These are phyloP conservation scores for Odontophorus gujanensis DNA, from an alignment of 2,113 vertebrate species.

Conservation along the genomic window DNA sequence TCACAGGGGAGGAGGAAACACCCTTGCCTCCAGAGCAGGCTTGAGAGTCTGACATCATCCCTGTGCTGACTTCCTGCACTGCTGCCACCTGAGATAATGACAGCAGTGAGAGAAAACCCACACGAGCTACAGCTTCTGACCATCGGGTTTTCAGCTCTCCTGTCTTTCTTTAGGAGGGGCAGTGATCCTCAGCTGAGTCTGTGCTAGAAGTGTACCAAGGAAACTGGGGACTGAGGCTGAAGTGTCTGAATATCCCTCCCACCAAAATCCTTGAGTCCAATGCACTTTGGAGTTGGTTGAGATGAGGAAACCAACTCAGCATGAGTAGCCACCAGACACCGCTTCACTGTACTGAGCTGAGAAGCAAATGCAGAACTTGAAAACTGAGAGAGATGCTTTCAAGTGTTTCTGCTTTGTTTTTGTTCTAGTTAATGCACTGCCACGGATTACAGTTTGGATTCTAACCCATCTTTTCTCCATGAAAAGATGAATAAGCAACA, in stretches of 20 bases:
- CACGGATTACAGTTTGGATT: background rate
- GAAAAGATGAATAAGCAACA: background rate
- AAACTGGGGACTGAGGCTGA: background rate
- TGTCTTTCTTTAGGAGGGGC: background rate
- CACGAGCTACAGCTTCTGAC: background rate
- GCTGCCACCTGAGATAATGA: background rate
- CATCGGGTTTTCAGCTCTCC: background rate
- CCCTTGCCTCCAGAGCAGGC: background rate
- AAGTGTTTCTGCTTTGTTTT: background rate
- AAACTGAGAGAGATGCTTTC: background rate
- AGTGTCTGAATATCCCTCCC: background rate
- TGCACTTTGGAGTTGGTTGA: background rate
- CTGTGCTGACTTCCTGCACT: background rate
- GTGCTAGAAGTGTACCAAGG: background rate
- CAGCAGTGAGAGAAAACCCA: background rate
- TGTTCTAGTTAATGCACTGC: background rate
- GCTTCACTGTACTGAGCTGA: accelerated
- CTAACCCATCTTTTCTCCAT: background rate
- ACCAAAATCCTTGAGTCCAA: background rate
- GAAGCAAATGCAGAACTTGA: background rate
- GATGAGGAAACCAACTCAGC: background rate
- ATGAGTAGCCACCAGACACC: background rate
- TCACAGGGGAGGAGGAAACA: background rate
- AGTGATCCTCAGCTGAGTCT: background rate
- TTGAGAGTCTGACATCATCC: background rate